phyloP scores from a whole-genome alignment of 2,797 vertebrate species.

The Malurus splendens region DNA sequence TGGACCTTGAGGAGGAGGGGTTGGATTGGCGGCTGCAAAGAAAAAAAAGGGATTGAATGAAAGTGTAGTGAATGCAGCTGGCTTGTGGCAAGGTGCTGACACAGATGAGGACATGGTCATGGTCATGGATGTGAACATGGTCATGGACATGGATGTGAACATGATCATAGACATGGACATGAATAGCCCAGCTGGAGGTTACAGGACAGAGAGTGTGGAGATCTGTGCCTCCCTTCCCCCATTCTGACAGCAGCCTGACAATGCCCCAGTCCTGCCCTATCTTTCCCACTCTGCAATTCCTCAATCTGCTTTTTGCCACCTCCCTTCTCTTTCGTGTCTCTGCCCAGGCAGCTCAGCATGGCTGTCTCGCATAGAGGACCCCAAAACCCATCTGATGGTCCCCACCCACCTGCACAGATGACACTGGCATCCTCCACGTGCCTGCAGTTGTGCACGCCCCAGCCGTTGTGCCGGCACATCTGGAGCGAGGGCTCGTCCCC shows the following conservation, averaged over 20 bases:
- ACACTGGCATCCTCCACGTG: constrained; percentile 50
- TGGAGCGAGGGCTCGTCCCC: constrained; percentile 45
- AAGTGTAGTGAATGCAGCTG: not conserved
- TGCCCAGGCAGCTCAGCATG: not conserved
- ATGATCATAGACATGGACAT: not conserved
- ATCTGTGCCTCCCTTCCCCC: not conserved
- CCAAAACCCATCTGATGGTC: fast-evolving
- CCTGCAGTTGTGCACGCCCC: constrained; percentile 55
- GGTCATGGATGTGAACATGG: not conserved
- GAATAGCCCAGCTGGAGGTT: not conserved
- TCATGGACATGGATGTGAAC: too few relatives aligned
- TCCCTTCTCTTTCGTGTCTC: fast-evolving
- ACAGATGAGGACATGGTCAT: not conserved
- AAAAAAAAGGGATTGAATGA: not conserved
- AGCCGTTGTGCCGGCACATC: not conserved
- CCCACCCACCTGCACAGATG: constrained; percentile 45
- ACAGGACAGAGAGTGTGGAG: too few relatives aligned
- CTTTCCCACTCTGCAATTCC: not conserved
- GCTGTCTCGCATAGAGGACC: not conserved
- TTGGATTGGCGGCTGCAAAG: not conserved
- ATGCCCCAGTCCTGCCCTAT: not conserved
- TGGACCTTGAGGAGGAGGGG: not conserved
- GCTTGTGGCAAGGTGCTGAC: not conserved
- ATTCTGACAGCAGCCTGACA: fast-evolving
- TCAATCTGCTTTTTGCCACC: not conserved